phyloP scores from a whole-genome alignment of 1,140 invertebrate species.

The Laupala kohalensis region DNA sequence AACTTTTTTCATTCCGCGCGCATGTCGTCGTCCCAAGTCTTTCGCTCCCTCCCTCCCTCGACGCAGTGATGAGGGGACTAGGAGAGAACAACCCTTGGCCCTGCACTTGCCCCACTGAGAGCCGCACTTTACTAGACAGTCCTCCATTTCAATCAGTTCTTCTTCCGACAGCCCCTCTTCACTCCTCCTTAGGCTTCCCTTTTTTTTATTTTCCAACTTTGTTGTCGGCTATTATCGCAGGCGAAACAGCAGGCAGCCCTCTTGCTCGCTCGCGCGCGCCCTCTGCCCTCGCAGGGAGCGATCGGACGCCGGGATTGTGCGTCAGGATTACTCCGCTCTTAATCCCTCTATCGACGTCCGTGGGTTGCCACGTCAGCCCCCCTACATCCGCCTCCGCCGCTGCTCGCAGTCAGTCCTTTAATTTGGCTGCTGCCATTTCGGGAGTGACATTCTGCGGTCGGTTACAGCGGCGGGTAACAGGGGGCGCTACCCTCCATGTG shows the following conservation, averaged over 20 bases:
- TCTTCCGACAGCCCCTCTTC: neutral
- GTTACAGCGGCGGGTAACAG: neutral
- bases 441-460: neutral
- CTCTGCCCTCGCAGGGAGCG: neutral
- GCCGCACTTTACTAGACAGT: neutral
- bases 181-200: neutral
- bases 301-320: neutral
- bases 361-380: neutral
- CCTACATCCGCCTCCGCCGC: no score
- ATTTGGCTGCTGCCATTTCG: neutral
- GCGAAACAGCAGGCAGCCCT: neutral
- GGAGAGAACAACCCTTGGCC: neutral
- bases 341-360: neutral
- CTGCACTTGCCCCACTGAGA: neutral
- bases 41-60: no score
- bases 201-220: neutral
- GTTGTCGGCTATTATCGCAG: neutral
- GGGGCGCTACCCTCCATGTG: neutral
- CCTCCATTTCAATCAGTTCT: neutral
- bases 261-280: neutral
- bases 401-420: neutral
- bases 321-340: neutral
- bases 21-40: neutral
- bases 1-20: neutral
- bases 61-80: neutral